Conservation (phyloP, 2,113 vertebrate genomes). For the Aphelocoma coerulescens region DNA sequence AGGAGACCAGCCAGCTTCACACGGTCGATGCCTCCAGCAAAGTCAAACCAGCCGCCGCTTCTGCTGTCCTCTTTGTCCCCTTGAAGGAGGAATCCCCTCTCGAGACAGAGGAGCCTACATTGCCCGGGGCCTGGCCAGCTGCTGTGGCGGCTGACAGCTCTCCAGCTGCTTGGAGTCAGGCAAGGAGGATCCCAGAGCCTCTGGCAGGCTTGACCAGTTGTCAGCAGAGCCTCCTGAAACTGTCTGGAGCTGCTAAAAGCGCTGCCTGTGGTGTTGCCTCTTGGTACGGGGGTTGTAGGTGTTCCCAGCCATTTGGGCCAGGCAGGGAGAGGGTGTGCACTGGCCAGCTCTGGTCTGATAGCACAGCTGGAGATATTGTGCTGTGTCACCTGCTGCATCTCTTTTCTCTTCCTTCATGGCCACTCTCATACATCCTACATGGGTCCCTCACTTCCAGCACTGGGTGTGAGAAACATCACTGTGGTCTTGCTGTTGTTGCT, state of each 20-base stretch:
- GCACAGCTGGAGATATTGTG: neutral
- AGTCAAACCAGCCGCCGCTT: conserved; percentile 24
- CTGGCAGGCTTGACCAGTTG: neutral
- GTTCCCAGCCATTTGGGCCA: neutral
- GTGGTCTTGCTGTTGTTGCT: neutral
- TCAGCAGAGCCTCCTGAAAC: neutral
- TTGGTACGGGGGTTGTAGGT: neutral
- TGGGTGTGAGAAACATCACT: neutral
- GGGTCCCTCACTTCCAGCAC: neutral
- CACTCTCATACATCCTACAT: accelerated
- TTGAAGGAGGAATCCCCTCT: conserved; percentile 55
- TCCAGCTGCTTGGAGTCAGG: neutral
- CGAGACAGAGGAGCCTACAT: neutral
- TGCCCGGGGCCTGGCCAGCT: conserved; percentile 36
- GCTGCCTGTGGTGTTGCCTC: neutral
- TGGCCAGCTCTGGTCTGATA: neutral
- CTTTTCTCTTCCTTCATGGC: neutral
- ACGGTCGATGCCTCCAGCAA: conserved; percentile 55
- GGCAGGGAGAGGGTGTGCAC: neutral
- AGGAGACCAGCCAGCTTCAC: conserved; percentile 47
- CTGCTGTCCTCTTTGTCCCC: conserved; percentile 54
- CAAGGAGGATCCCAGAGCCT: neutral
- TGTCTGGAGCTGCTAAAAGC: neutral
- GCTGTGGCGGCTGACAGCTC: neutral
- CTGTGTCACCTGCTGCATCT: neutral